Conservation (phyloP, 2,113 vertebrate species). For the Colistium nudipinnis region DNA sequence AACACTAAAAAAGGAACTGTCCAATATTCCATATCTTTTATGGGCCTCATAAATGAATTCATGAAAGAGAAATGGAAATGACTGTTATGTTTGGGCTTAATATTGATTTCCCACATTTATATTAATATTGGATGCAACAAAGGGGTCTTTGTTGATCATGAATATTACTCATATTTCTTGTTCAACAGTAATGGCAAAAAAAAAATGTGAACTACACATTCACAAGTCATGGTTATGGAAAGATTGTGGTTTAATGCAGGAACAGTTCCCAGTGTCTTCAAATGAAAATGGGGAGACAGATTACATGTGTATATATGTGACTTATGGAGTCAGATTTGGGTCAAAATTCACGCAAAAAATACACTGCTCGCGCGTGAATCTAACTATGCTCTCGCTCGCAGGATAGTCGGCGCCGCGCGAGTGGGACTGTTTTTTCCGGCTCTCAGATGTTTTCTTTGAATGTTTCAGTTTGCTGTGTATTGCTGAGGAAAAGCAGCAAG, state of each 20-base stretch:
- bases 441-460: constrained; percentile 2
- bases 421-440: too few relatives aligned
- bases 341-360: too few relatives aligned
- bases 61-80: constrained; percentile 38
- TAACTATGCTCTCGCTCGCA: too few relatives aligned
- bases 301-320: too few relatives aligned
- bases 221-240: neutral
- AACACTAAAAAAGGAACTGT: constrained; percentile 13
- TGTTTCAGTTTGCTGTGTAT: constrained; percentile 5
- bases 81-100: constrained; percentile 20
- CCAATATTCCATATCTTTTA: constrained; percentile 29
- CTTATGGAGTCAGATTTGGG: too few relatives aligned
- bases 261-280: neutral
- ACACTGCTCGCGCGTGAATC: too few relatives aligned
- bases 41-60: constrained; percentile 31
- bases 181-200: neutral
- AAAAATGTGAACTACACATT: neutral
- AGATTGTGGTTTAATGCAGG: neutral
- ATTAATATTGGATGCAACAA: constrained; percentile 2
- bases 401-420: too few relatives aligned
- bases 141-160: constrained; percentile 9
- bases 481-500: constrained; percentile 25
- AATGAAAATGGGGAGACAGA: too few relatives aligned
- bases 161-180: neutral
- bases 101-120: neutral